Conservation (phyloP, 2,113 vertebrate species). For the Enhydra lutris region DNA sequence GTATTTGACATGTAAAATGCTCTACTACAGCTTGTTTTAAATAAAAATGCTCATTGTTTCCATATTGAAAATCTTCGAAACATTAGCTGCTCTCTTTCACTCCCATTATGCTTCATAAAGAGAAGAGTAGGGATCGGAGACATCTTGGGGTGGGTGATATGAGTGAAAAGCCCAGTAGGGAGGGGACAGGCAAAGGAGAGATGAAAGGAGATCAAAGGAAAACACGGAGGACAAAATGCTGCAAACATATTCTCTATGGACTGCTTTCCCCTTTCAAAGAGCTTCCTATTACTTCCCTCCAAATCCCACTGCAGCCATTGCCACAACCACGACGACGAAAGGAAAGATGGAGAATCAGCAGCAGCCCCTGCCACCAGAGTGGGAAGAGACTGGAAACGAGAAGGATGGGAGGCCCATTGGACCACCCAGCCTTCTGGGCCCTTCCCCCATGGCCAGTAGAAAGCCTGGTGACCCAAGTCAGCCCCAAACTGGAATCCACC, state of each 20-base stretch:
- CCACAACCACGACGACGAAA: too few species aligned
- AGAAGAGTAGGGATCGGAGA: neutral
- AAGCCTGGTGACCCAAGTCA: neutral
- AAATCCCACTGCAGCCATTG: too few species aligned
- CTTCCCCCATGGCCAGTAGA: conserved; percentile 73
- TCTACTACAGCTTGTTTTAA: neutral
- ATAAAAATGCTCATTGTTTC: conserved; percentile 22
- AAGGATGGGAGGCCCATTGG: neutral
- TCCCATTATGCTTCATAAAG: neutral
- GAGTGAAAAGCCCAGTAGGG: neutral
- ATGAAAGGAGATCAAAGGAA: neutral
- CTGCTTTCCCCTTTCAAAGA: neutral
- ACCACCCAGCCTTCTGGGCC: conserved; percentile 73
- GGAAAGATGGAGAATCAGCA: too few species aligned
- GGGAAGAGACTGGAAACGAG: too few species aligned
- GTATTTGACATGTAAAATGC: neutral
- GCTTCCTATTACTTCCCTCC: too few species aligned
- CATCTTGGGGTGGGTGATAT: neutral
- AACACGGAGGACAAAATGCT: neutral
- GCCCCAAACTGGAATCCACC: conserved; percentile 26
- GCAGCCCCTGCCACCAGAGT: too few species aligned
- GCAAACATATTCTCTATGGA: neutral
- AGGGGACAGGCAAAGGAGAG: neutral
- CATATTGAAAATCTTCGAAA: neutral
- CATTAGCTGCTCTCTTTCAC: neutral